phyloP scores from a whole-genome alignment of 2,113 vertebrate species.

The Urocynchramus pylzowi region DNA sequence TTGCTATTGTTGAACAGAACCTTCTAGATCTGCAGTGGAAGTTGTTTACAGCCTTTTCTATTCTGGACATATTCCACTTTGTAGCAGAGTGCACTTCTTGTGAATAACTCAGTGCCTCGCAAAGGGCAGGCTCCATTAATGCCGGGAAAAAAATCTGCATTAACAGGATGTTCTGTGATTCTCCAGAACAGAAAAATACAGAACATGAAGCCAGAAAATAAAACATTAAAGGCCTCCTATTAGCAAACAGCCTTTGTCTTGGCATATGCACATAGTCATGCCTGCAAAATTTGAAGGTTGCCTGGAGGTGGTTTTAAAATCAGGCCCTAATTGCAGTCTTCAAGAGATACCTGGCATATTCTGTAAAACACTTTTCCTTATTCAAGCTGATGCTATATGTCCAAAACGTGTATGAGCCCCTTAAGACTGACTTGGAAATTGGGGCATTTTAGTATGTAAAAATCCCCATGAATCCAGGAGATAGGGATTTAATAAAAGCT shows the following conservation, averaged over 20 bases:
- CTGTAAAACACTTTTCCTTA: neutral
- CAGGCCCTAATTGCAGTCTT: neutral
- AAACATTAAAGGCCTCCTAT: neutral
- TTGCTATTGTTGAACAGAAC: neutral
- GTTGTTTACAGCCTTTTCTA: neutral
- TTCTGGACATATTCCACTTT: neutral
- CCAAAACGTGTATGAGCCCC: neutral
- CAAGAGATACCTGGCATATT: neutral
- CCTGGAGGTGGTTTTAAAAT: constrained; percentile 2
- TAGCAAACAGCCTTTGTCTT: neutral
- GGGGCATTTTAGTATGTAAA: neutral
- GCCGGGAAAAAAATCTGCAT: neutral
- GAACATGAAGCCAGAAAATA: neutral
- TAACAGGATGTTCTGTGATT: neutral
- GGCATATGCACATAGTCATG: neutral
- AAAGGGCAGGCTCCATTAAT: constrained; percentile 6
- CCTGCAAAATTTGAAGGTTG: neutral
- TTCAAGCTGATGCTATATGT: neutral
- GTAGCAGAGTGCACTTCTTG: neutral
- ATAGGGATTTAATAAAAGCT: neutral
- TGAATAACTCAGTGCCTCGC: neutral
- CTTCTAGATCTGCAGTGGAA: neutral
- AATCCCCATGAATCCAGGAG: neutral
- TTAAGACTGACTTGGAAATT: neutral
- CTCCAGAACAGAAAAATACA: neutral